phyloP scores from a whole-genome alignment of 2,888 invertebrate genomes.

The Bombylius discolor region DNA sequence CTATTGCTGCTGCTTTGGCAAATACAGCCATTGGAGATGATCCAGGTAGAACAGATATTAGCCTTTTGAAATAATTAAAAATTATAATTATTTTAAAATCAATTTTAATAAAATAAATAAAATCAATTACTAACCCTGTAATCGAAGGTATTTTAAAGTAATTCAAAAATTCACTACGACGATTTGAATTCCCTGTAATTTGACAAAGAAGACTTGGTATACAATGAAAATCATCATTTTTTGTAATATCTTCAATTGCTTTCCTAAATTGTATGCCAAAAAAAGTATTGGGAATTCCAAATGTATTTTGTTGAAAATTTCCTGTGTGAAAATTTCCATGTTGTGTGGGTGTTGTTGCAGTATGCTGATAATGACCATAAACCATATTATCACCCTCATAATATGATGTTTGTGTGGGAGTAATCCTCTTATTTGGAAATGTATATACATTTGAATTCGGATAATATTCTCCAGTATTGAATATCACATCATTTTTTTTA shows the following conservation, averaged over 20 bases:
- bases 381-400: too few relatives aligned
- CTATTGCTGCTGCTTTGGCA: slow-evolving; percentile 61
- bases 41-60: slow-evolving; percentile 28
- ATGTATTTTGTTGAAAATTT: not conserved
- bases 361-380: too few relatives aligned
- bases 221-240: slow-evolving; percentile 57
- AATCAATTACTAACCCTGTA: slow-evolving; percentile 29
- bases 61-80: slow-evolving; percentile 5
- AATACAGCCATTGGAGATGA: slow-evolving; percentile 54
- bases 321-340: too few relatives aligned
- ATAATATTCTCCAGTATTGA: too few relatives aligned
- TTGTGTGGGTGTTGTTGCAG: too few relatives aligned
- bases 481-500: too few relatives aligned
- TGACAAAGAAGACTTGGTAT: slow-evolving; percentile 62
- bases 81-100: not conserved
- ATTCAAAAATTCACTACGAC: slow-evolving; percentile 30
- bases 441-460: not conserved
- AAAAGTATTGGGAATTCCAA: slow-evolving; percentile 18
- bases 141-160: slow-evolving; percentile 34
- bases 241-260: slow-evolving; percentile 42
- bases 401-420: too few relatives aligned
- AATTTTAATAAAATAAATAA: not conserved
- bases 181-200: slow-evolving; percentile 44
- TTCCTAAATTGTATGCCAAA: slow-evolving; percentile 32
- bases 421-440: too few relatives aligned